Base-by-base conservation (phyloP, 2,113 vertebrate species). In the Notarius lentiginosus region DNA sequence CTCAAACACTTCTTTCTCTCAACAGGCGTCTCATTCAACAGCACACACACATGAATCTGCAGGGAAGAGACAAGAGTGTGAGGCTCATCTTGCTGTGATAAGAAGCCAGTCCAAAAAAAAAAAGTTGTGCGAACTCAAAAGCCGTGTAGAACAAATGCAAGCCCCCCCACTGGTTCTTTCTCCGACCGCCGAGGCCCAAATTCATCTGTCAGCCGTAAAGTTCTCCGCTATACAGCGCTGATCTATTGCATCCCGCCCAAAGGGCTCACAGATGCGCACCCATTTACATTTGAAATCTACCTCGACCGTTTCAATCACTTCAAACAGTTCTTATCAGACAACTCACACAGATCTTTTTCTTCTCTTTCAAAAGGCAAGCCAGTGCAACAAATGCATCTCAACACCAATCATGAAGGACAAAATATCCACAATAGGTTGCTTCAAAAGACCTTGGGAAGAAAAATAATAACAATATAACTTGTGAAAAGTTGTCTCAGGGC, bases 171-270 rank as follows among this genome's bases (percentile, higher is more conserved):
- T 89, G 90, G 60, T 89, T 86, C 89, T 86, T 89, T 91, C 89
- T 90, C 88, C 79, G 79, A 88, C 63, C 87, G 84, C 86, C 85
- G 81, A 90, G 88, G 90, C 88, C 91, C 90, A 91, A 91, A 91
- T 92, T 91, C 89, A 90, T 90, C 87, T 91, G 91, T 91, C 92
- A 92, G 88, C 91, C 89, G 86, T 92, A 92, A 91, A 91, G 89
- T 90, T 92, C 88, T 68, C 77, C 84, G 87, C 91, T 87, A 92
- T 88, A 86, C 86, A 91, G 77, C 86, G 65, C 80, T 90, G 90
- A 91, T 90, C 91, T 91, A 90, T 91, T 89, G 90, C 89, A 73
- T 88, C 90, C 81, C 85, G 84, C 84, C 89, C 66, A 75, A 84
- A 91, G 85, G 82, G 88, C 76, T 85, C 89, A 89, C 89, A 90